These are phyloP conservation scores for Lithobius niger DNA, from an alignment of 1,140 invertebrate species.

Conservation along the genomic window DNA sequence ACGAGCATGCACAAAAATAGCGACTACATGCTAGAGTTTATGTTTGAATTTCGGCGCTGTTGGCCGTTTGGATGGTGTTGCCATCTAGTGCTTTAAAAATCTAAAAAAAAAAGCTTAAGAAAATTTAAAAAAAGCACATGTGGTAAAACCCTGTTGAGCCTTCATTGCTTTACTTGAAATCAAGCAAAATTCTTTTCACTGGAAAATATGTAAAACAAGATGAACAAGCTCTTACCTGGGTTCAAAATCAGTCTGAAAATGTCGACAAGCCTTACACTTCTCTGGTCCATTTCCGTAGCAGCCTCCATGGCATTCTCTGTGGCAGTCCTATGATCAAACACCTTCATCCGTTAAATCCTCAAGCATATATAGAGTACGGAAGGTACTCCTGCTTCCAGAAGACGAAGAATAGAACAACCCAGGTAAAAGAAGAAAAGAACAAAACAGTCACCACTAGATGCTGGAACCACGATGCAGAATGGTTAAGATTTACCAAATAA, in stretches of 20 bases:
- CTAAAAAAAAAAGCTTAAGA: too few relatives aligned
- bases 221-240: constrained; percentile 8
- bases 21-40: too few relatives aligned
- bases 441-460: neutral
- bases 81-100: too few relatives aligned
- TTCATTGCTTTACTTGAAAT: too few relatives aligned
- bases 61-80: too few relatives aligned
- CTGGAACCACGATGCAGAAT: neutral
- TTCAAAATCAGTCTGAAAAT: neutral
- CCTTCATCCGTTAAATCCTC: neutral
- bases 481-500: neutral
- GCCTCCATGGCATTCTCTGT: constrained; percentile 1
- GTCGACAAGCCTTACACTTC: constrained; percentile 11
- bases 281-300: constrained; percentile 9
- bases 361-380: constrained; percentile 20
- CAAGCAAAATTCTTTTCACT: too few relatives aligned
- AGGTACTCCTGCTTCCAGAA: constrained; percentile 37
- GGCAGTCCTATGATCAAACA: constrained; percentile 8
- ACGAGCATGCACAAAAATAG: too few relatives aligned
- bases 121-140: too few relatives aligned
- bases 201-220: too few relatives aligned
- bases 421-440: constrained; percentile 29
- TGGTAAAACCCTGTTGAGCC: too few relatives aligned
- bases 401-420: constrained; percentile 43
- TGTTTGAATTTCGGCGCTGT: too few relatives aligned